Evolutionary conservation across 1,140 invertebrate species (phyloP), one percentile per base, ranked within the genome.

Genomic region (Drosophila truncata): DNA sequence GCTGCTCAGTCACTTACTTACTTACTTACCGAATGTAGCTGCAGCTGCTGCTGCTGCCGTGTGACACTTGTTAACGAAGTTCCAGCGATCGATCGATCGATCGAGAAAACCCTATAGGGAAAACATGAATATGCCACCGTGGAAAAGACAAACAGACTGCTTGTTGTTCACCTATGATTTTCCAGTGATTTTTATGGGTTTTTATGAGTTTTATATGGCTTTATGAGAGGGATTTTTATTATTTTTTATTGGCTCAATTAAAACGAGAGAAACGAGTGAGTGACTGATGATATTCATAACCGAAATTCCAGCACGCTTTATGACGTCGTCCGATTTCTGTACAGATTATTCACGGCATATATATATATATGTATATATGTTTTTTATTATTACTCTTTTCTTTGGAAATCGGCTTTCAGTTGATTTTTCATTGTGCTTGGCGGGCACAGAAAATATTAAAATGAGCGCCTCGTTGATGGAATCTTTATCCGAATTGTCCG

Each of bases 221-320:
- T 84, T 87, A 83, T 74, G 80, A 54, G 54, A 49, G 77, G 49
- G 31, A 7, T 55, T 47, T 88, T 87, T 80, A 78, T 74, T 67
- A 39, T 52, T 74, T 76, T 87, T 88, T 87, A 88, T 88, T 80
- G 52, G 59, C 71, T 88, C 77, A 87, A 87, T 83, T 78, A 88
- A 87, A 87, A 44, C 20, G 66, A 74, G 73, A 39, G 65, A 49
- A 52, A 46, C 13, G 29, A 42, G 62, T 42, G 62, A 71, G 65
- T 81, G 79, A 78, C 73, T 72, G 67, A 66, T 78, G 27, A 85
- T 84, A 81, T 85, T 74, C 61, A 80, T 75, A 80, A 67, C 67
- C 69, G 58, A 88, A 87, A 88, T 88, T 88, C 84, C 84, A 90
- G 74, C 84, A 88, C 84, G 84, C 84, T 90, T 88, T 84, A 90